Evolutionary conservation across 2,888 invertebrate genomes (phyloP).

Genomic region (Volucella bombylans): DNA sequence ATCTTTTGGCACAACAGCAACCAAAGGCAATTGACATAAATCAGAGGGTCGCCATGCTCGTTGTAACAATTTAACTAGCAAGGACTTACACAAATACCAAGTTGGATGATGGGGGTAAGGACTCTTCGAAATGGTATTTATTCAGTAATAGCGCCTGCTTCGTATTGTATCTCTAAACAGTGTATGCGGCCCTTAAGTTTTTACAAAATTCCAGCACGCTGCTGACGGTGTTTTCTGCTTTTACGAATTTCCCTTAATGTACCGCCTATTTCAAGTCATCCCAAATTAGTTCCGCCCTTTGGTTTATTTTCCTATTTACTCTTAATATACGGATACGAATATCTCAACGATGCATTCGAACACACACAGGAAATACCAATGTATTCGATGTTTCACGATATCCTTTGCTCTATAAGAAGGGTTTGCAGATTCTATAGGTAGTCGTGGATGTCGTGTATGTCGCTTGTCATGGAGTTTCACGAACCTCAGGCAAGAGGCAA

Average conservation of each 20-base stretch:
- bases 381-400: constrained; percentile 39
- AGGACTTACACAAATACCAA: constrained; percentile 31
- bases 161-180: constrained; percentile 5
- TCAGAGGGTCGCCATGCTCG: constrained; percentile 67
- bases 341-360: constrained; percentile 64
- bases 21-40: constrained; percentile 72
- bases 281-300: constrained; percentile 82
- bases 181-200: constrained; percentile 57
- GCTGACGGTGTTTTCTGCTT: constrained; percentile 65
- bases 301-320: constrained; percentile 82
- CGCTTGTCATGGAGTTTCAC: constrained; percentile 61
- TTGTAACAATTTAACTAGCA: constrained; percentile 54
- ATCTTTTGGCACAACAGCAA: constrained; percentile 63
- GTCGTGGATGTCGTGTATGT: constrained; percentile 47
- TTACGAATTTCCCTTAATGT: constrained; percentile 64
- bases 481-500: constrained; percentile 21
- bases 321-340: constrained; percentile 63
- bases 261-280: constrained; percentile 73
- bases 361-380: constrained; percentile 32
- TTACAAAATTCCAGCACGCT: constrained; percentile 29
- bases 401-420: too few species aligned
- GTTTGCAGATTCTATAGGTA: neutral
- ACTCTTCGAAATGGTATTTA: constrained; percentile 68
- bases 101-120: constrained; percentile 16
- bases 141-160: constrained; percentile 37